These are phyloP conservation scores for Spatulosminthurus flaviceps DNA, from an alignment of 2,888 invertebrate genomes.

Conservation along the genomic window DNA sequence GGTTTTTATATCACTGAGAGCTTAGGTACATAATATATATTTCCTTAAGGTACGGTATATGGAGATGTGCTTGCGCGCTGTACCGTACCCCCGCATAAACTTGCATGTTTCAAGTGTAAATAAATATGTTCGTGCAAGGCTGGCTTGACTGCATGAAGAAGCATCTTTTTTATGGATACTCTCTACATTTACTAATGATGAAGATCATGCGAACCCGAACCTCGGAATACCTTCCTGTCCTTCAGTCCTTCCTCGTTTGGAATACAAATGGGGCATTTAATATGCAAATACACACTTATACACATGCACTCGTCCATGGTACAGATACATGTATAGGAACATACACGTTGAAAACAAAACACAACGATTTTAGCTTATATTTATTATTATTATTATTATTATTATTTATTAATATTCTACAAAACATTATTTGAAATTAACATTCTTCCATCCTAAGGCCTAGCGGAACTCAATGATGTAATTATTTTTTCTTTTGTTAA, in stretches of 20 bases:
- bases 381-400: background rate
- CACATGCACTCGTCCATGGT: too few species aligned
- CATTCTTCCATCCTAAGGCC: background rate
- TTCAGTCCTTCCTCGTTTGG: slow-evolving; percentile 28
- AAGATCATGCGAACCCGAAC: slow-evolving; percentile 36
- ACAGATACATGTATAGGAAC: too few species aligned
- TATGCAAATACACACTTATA: background rate
- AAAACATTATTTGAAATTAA: background rate
- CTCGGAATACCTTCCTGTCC: slow-evolving; percentile 29
- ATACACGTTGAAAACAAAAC: background rate
- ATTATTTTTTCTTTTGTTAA: slow-evolving; percentile 40
- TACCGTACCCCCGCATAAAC: too few species aligned
- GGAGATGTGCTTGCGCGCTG: too few species aligned
- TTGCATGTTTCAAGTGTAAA: background rate
- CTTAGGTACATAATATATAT: too few species aligned
- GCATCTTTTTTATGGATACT: background rate
- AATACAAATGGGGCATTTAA: background rate
- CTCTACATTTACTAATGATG: background rate
- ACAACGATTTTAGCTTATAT: background rate
- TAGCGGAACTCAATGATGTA: slow-evolving; percentile 19
- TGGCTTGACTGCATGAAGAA: slow-evolving; percentile 1
- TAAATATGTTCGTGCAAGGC: background rate
- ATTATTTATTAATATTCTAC: too few species aligned
- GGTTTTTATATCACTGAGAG: too few species aligned
- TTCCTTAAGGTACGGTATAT: too few species aligned